Base-by-base conservation (phyloP, 2,113 vertebrate species). In the Alexandromys fortis region DNA sequence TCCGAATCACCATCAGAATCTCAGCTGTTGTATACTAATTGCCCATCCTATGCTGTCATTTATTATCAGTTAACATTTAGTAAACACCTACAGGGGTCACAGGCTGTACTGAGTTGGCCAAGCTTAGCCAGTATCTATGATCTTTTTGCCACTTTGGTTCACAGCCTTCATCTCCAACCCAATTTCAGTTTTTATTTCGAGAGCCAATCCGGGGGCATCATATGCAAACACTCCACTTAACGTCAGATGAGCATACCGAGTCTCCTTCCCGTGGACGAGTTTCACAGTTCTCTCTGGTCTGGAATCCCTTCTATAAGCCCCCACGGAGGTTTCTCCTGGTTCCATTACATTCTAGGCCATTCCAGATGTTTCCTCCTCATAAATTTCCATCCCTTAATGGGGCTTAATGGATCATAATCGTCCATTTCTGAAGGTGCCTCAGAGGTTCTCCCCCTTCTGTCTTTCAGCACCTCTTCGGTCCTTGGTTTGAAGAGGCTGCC, bases 351-450 rank as follows among this genome's bases (percentile, higher is more conserved):
- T 95, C 55, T 52, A 85, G 82, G 72, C 88, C 87, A 30, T 96
- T 95, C 85, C 90, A 97, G 92, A 97, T 93, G 90, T 97, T 96
- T 96, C 85, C 45, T 93, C 76, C 52, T 92, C 95, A 95, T 89
- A 96, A 95, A 97, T 86, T 94, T 90, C 47, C 55, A n/a, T 86
- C 76, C 86, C 72, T 92, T 96, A 97, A 93, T 72, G 45, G 88
- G 93, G 47, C 35, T 96, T 95, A 95, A 96, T 95, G 78, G 85
- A 93, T 96, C 79, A 92, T 92, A 97, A 97, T 95, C 95, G 93
- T 93, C 87, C 85, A n/a, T 96, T 96, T 94, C 72, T 0, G 5
- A 97, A 96, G 87, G 96, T 90, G 86, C 91, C 89, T 79, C 91
- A 68, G 94, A 95, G 81, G 72, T 82, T 95, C 72, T 47, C 65